phyloP scores from a whole-genome alignment of 2,113 vertebrate species.

The Ailurus styani region DNA sequence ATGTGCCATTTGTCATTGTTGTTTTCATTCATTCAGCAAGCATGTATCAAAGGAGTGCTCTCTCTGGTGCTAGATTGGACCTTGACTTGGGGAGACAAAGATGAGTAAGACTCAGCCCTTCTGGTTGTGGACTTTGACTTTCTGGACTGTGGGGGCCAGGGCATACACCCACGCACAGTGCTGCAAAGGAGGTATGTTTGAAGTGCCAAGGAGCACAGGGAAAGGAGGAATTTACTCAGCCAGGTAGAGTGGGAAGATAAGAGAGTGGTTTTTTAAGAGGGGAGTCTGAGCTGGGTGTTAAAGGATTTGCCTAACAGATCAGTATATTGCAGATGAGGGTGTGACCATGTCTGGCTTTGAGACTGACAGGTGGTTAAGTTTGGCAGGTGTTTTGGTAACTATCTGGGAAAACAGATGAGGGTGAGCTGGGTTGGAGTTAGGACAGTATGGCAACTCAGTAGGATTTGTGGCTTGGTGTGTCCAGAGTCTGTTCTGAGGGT shows the following conservation, averaged over 20 bases:
- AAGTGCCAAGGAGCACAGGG: neutral
- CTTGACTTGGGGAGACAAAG: neutral
- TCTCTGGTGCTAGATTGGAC: neutral
- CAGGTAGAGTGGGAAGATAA: neutral
- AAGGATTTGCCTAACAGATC: neutral
- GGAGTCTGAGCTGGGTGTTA: neutral
- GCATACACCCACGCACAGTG: fast-evolving
- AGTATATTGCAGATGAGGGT: neutral
- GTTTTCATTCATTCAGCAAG: neutral
- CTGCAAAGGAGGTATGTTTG: neutral
- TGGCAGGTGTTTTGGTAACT: neutral
- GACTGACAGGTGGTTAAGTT: neutral
- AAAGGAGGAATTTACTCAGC: neutral
- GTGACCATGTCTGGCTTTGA: neutral
- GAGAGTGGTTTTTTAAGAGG: neutral
- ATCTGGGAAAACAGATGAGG: neutral
- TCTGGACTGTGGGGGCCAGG: neutral
- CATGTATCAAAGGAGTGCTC: neutral
- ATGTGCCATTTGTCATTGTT: too few relatives aligned
- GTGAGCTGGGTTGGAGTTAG: neutral
- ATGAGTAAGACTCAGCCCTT: neutral
- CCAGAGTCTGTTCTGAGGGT: neutral
- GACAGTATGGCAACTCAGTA: fast-evolving
- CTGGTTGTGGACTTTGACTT: neutral
- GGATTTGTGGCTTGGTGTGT: neutral